Evolutionary conservation across 2,888 invertebrate species (phyloP).

Genomic region (Neoascia interrupta): DNA sequence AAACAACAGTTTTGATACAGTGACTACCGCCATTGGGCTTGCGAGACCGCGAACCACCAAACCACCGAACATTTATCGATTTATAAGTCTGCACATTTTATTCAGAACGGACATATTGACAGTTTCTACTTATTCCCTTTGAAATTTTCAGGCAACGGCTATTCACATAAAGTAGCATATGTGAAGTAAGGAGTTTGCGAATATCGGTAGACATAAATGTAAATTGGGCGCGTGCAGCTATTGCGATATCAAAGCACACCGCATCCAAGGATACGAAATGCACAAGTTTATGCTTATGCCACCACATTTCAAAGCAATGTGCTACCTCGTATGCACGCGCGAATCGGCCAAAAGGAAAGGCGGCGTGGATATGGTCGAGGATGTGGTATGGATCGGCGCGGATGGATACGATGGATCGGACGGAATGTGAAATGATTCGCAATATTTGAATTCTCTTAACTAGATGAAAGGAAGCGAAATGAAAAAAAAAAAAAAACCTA

Average conservation of each 20-base stretch:
- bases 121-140: constrained; percentile 73
- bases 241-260: constrained; percentile 79
- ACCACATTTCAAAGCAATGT: constrained; percentile 69
- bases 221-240: constrained; percentile 80
- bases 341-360: constrained; percentile 23
- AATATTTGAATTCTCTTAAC: constrained; percentile 52
- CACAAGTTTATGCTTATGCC: constrained; percentile 68
- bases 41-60: too few relatives aligned
- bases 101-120: constrained; percentile 74
- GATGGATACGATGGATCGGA: too few relatives aligned
- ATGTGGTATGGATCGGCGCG: constrained; percentile 2
- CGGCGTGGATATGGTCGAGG: constrained; percentile 15
- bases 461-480: constrained; percentile 53
- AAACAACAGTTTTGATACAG: constrained; percentile 68
- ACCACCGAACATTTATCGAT: constrained; percentile 72
- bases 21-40: constrained; percentile 68
- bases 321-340: constrained; percentile 53
- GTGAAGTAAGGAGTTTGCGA: constrained; percentile 69
- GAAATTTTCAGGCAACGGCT: constrained; percentile 66
- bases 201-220: constrained; percentile 79
- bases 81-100: constrained; percentile 75
- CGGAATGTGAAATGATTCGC: constrained; percentile 56
- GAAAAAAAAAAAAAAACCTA: too few relatives aligned
- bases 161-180: constrained; percentile 70
- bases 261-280: constrained; percentile 70